Conservation (phyloP, 2,888 invertebrate species). For the Margaritifera margaritifera region DNA sequence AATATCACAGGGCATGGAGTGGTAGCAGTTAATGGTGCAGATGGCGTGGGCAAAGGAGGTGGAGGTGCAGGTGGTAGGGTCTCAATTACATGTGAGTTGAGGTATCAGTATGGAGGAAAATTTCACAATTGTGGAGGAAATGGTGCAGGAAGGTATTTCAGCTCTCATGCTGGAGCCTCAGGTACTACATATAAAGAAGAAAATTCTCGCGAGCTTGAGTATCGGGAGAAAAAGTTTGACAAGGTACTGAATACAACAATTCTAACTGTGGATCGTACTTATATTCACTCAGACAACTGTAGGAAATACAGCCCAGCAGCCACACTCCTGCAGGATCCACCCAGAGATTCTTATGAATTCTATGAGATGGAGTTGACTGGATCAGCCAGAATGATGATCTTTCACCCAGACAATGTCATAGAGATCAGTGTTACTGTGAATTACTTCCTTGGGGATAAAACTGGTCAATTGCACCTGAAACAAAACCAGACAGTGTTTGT, state of each 20-base stretch:
- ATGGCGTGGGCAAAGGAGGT: slow-evolving; percentile 48
- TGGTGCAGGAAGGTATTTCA: slow-evolving; percentile 32
- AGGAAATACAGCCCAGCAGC: slow-evolving; percentile 47
- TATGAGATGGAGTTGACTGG: slow-evolving; percentile 59
- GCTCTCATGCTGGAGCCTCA: slow-evolving; percentile 53
- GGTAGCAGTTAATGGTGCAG: slow-evolving; percentile 54
- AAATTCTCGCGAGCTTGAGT: slow-evolving; percentile 52
- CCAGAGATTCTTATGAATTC: slow-evolving; percentile 45
- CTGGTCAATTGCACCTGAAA: slow-evolving; percentile 51
- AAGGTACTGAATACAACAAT: slow-evolving; percentile 51
- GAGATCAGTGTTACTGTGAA: slow-evolving; percentile 44
- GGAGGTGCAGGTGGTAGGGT: slow-evolving; percentile 59
- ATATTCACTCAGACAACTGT: slow-evolving; percentile 51
- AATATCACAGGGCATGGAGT: slow-evolving; percentile 61
- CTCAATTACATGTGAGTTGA: slow-evolving; percentile 50
- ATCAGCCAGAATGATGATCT: slow-evolving; percentile 45
- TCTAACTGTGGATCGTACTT: slow-evolving; percentile 54
- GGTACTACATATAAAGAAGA: slow-evolving; percentile 61
- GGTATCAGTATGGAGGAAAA: slow-evolving; percentile 56
- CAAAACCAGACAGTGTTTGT: slow-evolving; percentile 51
- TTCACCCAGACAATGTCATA: slow-evolving; percentile 36
- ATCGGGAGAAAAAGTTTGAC: slow-evolving; percentile 57
- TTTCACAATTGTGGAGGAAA: slow-evolving; percentile 57
- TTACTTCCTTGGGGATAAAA: slow-evolving; percentile 57
- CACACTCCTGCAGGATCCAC: slow-evolving; percentile 48